Evolutionary conservation across 1,140 invertebrate genomes (phyloP), one percentile per base, ranked within the genome.

Genomic region (Neuroterus valhalla): DNA sequence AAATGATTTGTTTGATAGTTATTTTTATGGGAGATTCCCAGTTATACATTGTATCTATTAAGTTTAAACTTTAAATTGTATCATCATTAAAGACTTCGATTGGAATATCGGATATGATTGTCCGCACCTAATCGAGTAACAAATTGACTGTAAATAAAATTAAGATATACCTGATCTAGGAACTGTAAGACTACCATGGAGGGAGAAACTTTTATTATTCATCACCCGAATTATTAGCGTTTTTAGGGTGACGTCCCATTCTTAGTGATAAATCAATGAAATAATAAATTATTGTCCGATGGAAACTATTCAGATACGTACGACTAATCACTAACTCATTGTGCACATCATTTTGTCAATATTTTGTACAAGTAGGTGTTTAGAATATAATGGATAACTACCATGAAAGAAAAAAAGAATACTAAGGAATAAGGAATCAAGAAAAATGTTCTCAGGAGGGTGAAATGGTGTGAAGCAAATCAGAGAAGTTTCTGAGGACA

Each of bases 121-220:
- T 78, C 68, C 79, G 70, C 66, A 72, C 70, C 71, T 50, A 75
- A 75, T 79, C 71, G 66, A 62, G 70, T 70, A n/a, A 50, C 71
- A 75, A 68, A 66, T 68, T 68, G 52, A 74, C 19, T 85, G 81
- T 84, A 85, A 80, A 85, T 86, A 84, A 80, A 74, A 80, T 75
- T 81, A 78, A 84, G 72, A 66, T 72, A 75, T 67, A 68, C 43
- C 74, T 74, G 19, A 74, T 73, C 67, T 80, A 62, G 74, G 80
- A 75, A 78, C 52, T 62, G 48, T 82, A 80, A 83, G 80, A 81
- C 50, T 75, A 76, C 31, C 75, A 73, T 21, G 42, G 66, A 74
- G 68, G 45, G 71, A 67, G 50, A 74, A 77, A 74, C 71, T 69
- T 19, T 48, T 75, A 72, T 83, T 69, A 75, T 78, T 78, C 75